Percentiles rank a stretch among this genome's conserved stretches.
Evolutionary conservation across 2,797 vertebrate genomes (phyloP).

Genomic region (Nannoperca australis): DNA sequence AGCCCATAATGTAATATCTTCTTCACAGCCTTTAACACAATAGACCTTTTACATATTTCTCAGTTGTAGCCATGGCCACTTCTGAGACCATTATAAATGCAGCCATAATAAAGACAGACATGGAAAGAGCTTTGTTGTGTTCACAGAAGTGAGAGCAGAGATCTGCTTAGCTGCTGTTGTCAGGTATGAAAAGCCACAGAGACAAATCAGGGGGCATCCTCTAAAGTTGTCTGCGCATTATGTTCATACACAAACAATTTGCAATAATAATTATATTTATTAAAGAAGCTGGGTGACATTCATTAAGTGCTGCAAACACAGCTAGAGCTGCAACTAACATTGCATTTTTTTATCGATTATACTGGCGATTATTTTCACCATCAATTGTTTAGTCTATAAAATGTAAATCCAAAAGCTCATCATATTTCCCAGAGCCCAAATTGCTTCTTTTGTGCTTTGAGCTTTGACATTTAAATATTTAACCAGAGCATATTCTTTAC

Average conservation of each 20-base stretch:
- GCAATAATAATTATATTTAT: not conserved
- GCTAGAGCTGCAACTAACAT: no score
- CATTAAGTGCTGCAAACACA: not conserved
- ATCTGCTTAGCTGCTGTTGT: not conserved
- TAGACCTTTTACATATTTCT: not conserved
- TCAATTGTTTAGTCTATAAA: no score
- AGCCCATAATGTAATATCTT: not conserved
- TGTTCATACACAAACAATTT: conserved; percentile 1
- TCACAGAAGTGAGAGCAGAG: not conserved
- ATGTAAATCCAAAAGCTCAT: no score
- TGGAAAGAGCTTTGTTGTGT: not conserved
- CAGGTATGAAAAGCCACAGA: not conserved
- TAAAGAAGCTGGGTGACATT: conserved; percentile 4
- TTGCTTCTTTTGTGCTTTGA: no score
- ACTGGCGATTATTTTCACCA: no score
- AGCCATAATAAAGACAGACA: not conserved
- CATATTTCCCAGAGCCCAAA: no score
- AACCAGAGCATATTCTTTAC: no score
- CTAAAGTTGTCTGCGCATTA: not conserved
- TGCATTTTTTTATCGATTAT: no score
- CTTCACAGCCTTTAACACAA: not conserved
- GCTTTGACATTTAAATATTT: no score
- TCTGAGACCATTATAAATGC: not conserved
- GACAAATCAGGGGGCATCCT: not conserved
- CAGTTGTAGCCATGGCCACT: not conserved